A percentile compares a stretch with the other conserved stretches of the same genome.
phyloP scores from a whole-genome alignment of 35 echinoderm and acorn worm genomes.

The Apostichopus parvimensis region DNA sequence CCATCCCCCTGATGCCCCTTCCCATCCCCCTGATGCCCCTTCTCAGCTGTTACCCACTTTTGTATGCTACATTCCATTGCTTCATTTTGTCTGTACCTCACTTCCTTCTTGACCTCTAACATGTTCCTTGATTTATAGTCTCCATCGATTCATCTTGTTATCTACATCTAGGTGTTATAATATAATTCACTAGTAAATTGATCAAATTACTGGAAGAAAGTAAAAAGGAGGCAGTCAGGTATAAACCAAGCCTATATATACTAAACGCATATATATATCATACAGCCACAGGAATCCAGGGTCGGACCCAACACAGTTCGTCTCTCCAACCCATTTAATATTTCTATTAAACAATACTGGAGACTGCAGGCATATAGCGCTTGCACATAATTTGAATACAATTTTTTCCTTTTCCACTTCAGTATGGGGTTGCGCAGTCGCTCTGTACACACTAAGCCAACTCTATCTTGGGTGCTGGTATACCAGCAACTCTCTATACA shows the following conservation, averaged over 20 bases:
- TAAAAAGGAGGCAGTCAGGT: not conserved
- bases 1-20: too few relatives aligned
- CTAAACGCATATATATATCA: too few relatives aligned
- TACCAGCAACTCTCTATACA: not conserved
- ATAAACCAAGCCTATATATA: not conserved
- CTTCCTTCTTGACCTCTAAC: not conserved
- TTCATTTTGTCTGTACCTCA: not conserved
- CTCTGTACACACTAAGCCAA: slow-evolving; percentile 12
- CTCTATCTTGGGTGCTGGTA: not conserved
- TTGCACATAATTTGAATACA: slow-evolving; percentile 19
- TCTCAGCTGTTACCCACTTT: too few relatives aligned
- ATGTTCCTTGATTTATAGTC: not conserved
- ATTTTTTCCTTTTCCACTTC: slow-evolving; percentile 19
- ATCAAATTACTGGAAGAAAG: not conserved
- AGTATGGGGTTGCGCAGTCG: not conserved
- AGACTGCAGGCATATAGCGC: not conserved
- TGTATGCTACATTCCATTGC: too few relatives aligned
- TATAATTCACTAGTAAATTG: not conserved
- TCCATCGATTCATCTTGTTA: not conserved
- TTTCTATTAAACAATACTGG: too few relatives aligned
- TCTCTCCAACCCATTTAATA: too few relatives aligned
- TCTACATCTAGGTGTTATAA: not conserved
- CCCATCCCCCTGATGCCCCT: too few relatives aligned
- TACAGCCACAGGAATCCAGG: too few relatives aligned
- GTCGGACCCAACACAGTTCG: too few relatives aligned